Percentiles rank a stretch among this genome's conserved stretches.
These are phyloP conservation scores for Poecilia wingei DNA, from an alignment of 2,797 vertebrate genomes.

Conservation along the genomic window DNA sequence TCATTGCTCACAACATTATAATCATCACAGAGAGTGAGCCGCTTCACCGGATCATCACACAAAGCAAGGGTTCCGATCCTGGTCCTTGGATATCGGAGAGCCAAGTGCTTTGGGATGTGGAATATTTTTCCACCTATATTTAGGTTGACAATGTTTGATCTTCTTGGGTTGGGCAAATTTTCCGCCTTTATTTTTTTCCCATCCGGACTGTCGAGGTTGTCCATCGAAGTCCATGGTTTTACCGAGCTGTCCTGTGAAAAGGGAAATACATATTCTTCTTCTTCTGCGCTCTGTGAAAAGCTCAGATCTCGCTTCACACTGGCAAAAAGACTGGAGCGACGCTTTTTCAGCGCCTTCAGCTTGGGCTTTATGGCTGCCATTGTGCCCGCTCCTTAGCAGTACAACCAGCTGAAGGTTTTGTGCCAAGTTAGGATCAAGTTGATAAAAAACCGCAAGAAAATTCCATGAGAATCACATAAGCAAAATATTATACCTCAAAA, in stretches of 20 bases:
- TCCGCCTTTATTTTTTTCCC: constrained; percentile 15
- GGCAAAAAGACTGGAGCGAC: constrained; percentile 84
- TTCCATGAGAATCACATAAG: constrained; percentile 39
- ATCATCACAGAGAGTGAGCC: constrained; percentile 88
- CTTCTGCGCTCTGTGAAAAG: constrained; percentile 70
- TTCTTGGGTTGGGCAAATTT: constrained; percentile 34
- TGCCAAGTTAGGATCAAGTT: constrained; percentile 13
- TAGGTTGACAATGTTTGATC: constrained; percentile 80
- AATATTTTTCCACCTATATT: constrained; percentile 89
- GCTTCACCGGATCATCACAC: constrained; percentile 80
- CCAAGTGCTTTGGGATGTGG: constrained; percentile 80
- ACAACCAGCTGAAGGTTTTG: constrained; percentile 4
- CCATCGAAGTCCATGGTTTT: constrained; percentile 88
- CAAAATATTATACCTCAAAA: constrained; percentile 11
- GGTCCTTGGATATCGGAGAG: constrained; percentile 82
- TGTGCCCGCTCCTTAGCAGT: constrained; percentile 21
- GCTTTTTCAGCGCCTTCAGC: constrained; percentile 76
- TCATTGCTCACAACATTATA: constrained; percentile 87
- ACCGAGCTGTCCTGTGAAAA: constrained; percentile 86
- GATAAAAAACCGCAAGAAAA: constrained; percentile 20
- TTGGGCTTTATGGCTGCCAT: constrained; percentile 70
- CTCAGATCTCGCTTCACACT: constrained; percentile 82
- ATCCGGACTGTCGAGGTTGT: constrained; percentile 70
- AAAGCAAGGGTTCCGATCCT: constrained; percentile 86
- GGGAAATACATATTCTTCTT: constrained; percentile 79